Conservation (phyloP, 1,140 invertebrate species). For the Megalopta genalis region DNA sequence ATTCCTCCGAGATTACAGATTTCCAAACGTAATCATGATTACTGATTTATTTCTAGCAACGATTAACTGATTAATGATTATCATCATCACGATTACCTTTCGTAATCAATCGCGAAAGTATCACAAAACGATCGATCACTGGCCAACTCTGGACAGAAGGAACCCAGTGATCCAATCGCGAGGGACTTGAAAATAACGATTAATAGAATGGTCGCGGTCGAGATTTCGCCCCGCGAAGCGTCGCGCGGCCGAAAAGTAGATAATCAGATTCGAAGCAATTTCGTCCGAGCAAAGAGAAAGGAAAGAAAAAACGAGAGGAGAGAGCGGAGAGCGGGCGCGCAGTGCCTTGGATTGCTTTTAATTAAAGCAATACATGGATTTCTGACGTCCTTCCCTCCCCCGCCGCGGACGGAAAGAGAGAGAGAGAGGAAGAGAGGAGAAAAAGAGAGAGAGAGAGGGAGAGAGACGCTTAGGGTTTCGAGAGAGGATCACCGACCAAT, state of each 20-base stretch:
- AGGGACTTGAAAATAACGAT: too few species aligned
- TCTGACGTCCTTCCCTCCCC: neutral
- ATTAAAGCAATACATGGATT: slow-evolving; percentile 64
- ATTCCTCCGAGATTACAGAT: too few species aligned
- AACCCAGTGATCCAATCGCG: too few species aligned
- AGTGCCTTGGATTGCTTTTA: slow-evolving; percentile 58
- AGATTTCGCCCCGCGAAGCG: neutral
- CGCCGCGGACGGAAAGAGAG: neutral
- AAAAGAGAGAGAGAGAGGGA: neutral
- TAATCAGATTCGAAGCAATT: slow-evolving; percentile 34
- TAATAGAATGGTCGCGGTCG: too few species aligned
- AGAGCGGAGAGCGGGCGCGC: neutral
- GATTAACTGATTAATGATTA: too few species aligned
- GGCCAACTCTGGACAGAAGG: too few species aligned
- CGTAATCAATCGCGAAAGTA: too few species aligned
- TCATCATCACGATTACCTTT: too few species aligned
- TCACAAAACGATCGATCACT: too few species aligned
- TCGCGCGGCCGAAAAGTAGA: neutral
- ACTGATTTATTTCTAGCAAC: too few species aligned
- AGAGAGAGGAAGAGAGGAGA: neutral
- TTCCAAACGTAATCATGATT: too few species aligned
- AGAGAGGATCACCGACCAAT: slow-evolving; percentile 76
- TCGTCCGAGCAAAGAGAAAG: neutral
- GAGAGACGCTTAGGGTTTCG: slow-evolving; percentile 66
- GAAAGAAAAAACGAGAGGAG: too few species aligned